These are phyloP conservation scores for Clivina fossor DNA, from an alignment of 2,888 invertebrate species.

Conservation along the genomic window DNA sequence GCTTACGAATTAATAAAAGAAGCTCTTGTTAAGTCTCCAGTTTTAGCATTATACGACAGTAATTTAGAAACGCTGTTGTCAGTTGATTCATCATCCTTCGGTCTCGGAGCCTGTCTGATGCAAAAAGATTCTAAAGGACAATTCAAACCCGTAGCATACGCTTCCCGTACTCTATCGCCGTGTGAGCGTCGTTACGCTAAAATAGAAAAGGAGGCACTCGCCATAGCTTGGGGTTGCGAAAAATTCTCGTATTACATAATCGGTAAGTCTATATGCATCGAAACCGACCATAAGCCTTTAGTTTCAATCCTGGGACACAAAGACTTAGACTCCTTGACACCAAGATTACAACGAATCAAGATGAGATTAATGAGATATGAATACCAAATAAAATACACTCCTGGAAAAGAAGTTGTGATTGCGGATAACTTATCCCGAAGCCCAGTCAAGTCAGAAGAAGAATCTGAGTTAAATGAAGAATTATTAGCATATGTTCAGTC, in stretches of 20 bases:
- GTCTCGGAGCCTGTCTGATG: constrained; percentile 20
- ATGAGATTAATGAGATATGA: constrained; percentile 33
- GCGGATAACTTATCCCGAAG: constrained; percentile 32
- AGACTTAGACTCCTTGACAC: constrained; percentile 24
- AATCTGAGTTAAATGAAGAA: constrained; percentile 19
- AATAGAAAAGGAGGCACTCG: constrained; percentile 33
- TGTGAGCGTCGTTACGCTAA: constrained; percentile 28
- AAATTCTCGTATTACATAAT: constrained; percentile 15
- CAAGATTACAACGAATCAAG: constrained; percentile 19
- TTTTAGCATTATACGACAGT: constrained; percentile 27
- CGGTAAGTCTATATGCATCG: neutral
- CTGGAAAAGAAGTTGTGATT: constrained; percentile 29
- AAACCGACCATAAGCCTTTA: constrained; percentile 28
- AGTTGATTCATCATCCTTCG: constrained; percentile 30
- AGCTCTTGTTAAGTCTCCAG: constrained; percentile 23
- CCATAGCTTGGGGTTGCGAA: constrained; percentile 25
- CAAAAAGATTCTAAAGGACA: neutral
- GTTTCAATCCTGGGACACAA: constrained; percentile 28
- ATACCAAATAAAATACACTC: constrained; percentile 29
- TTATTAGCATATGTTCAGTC: constrained; percentile 12
- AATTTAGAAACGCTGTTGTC: constrained; percentile 20
- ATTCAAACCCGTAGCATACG: constrained; percentile 27
- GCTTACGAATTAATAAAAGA: constrained; percentile 24
- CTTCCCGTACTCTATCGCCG: constrained; percentile 27
- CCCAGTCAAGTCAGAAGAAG: constrained; percentile 5